Evolutionary conservation across 35 echinoderm and acorn worm genomes (phyloP).

Genomic region (Strongylocentrotus purpuratus): DNA sequence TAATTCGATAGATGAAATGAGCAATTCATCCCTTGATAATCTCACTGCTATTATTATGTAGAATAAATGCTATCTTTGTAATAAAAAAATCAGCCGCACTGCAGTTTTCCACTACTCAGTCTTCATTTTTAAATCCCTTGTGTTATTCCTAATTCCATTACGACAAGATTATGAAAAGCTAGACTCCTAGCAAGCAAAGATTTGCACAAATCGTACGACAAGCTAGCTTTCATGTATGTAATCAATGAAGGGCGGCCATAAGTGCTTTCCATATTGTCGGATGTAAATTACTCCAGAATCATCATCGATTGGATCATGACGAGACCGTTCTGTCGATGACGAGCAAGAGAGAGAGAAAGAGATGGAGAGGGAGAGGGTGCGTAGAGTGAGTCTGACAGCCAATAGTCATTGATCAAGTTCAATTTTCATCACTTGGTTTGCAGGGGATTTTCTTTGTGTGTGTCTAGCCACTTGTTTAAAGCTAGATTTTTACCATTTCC

Average conservation of each 20-base stretch:
- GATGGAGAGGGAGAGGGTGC: background rate
- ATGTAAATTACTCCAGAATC: conserved; percentile 12
- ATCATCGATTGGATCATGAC: conserved; percentile 17
- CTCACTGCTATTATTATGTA: background rate
- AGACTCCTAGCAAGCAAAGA: background rate
- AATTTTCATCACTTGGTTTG: background rate
- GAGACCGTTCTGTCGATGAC: background rate
- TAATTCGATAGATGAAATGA: background rate
- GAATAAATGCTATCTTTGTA: background rate
- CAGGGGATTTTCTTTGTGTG: background rate
- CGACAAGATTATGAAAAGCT: background rate
- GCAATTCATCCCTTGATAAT: background rate
- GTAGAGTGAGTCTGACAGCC: background rate
- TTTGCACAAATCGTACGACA: background rate
- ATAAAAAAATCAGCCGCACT: no score
- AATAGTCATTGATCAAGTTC: background rate
- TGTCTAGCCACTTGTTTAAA: background rate
- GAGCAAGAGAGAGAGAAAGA: background rate
- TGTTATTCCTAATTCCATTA: background rate
- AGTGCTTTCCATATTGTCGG: conserved; percentile 10
- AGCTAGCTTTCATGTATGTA: background rate
- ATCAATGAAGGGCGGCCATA: background rate
- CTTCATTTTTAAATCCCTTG: background rate
- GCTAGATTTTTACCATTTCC: background rate
- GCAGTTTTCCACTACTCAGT: background rate